Percentiles rank a stretch among this genome's conserved stretches.
phyloP scores from a whole-genome alignment of 2,888 invertebrate species.

The Agrochola circellaris region DNA sequence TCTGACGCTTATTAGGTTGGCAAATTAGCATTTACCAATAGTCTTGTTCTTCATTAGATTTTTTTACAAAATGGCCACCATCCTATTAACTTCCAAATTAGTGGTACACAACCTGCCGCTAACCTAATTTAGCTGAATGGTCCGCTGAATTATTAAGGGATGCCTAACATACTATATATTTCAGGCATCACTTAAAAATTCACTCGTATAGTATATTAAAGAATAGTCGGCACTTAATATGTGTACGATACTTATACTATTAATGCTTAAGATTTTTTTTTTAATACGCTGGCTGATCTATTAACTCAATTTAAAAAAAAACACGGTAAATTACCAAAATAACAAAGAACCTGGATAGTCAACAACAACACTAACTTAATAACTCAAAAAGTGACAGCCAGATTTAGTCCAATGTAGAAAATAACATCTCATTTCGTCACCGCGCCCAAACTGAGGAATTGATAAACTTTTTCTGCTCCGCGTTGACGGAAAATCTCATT shows the following conservation, averaged over 20 bases:
- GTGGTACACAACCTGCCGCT: background rate
- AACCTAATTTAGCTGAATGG: background rate
- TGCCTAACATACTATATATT: background rate
- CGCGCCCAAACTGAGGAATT: constrained; percentile 36
- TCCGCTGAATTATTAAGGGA: too few species aligned
- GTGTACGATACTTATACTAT: background rate
- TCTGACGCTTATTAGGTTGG: too few species aligned
- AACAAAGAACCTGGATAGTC: background rate
- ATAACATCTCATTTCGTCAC: constrained; percentile 36
- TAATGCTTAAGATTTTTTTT: background rate
- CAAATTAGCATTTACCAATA: background rate
- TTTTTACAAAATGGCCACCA: background rate
- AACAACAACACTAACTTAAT: background rate
- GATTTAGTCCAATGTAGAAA: constrained; percentile 24
- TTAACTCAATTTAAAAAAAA: too few species aligned
- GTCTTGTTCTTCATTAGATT: too few species aligned
- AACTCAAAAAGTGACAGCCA: constrained; percentile 7
- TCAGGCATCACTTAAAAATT: too few species aligned
- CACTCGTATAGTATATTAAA: background rate
- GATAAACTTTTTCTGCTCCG: constrained; percentile 56
- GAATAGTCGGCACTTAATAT: background rate
- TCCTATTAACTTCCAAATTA: background rate
- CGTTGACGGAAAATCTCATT: constrained; percentile 47
- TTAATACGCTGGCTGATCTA: too few species aligned
- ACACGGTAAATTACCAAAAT: background rate